Evolutionary conservation across 2,113 vertebrate species (phyloP), one percentile per base, ranked within the genome.

Genomic region (Alouatta palliata): DNA sequence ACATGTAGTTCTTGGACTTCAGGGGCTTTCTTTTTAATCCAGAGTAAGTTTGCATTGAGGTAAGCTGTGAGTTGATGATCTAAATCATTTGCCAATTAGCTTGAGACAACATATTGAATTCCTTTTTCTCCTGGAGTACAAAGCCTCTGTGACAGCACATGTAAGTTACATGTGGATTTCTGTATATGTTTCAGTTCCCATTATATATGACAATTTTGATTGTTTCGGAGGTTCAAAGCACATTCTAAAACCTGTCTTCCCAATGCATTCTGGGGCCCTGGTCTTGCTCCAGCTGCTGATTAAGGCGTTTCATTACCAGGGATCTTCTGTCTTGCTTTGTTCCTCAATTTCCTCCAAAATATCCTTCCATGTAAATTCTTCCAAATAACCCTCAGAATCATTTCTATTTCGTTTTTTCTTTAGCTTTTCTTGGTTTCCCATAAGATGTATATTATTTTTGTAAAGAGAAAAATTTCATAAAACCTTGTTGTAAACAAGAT

Each of bases 21-120:
- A 0, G 11, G 6, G 58, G 40, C 0, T 61, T 21, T 79, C 27
- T 14, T 35, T 23, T 43, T 17, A 6, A 20, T 2, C 52, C 17
- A 7, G 1, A 0, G 17, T 45, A 37, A 1, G 9, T 40, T 3
- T 1, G 2, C 14, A 0, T 0, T 2, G 3, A 21, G 0, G 1
- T 1, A 5, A n/a, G n/a, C 52, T 35, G 12, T 8, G n/a, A 35
- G 27, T 9, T 1, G 13, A 20, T 6, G 17, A 11, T 9, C 1
- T 32, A 12, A 20, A 0, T 5, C 47, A 5, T 2, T 27, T 6
- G 0, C 49, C 21, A 8, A 3, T 13, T 1, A 1, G 16, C 35
- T 20, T 13, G 2, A 8, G 20, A 3, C 1, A 0, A 4, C 0
- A 3, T 2, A 1, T 0, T 0, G 45, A 19, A 19, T 1, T 14